Conservation (phyloP, 1,140 invertebrate genomes). For the Lycorma delicatula region DNA sequence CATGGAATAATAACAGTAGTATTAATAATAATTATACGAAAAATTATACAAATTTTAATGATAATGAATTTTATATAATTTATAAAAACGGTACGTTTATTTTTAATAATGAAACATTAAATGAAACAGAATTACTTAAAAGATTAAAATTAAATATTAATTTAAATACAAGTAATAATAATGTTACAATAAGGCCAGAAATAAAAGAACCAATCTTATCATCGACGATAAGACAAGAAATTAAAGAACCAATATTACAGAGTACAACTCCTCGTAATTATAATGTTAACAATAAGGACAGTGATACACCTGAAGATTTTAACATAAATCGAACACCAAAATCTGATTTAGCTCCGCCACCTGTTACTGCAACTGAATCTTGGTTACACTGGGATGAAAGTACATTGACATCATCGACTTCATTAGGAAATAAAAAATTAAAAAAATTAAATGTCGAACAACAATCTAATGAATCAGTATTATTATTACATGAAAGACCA, state of each 20-base stretch:
- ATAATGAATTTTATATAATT: neutral
- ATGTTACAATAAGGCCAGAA: neutral
- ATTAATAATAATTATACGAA: neutral
- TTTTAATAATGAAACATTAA: conserved; percentile 11
- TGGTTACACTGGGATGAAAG: conserved; percentile 28
- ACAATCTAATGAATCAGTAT: conserved; percentile 5
- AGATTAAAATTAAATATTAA: neutral
- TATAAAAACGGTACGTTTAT: too few relatives aligned
- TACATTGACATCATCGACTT: neutral
- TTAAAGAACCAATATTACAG: conserved; percentile 18
- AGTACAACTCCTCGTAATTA: conserved; percentile 7
- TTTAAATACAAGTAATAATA: neutral
- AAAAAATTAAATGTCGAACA: conserved; percentile 15
- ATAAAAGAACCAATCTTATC: conserved; percentile 6
- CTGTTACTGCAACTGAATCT: conserved; percentile 23
- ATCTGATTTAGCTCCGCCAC: conserved; percentile 21
- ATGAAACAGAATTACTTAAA: neutral
- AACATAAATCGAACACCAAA: conserved; percentile 11
- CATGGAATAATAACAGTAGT: neutral
- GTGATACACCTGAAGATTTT: too few relatives aligned
- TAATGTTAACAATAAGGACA: conserved; percentile 1
- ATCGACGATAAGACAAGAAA: conserved; percentile 14
- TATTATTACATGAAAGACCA: conserved; percentile 1
- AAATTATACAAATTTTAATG: neutral
- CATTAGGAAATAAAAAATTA: conserved; percentile 6